Base-by-base conservation (phyloP, 2,113 vertebrate genomes). In the Paracanthobrama guichenoti region DNA sequence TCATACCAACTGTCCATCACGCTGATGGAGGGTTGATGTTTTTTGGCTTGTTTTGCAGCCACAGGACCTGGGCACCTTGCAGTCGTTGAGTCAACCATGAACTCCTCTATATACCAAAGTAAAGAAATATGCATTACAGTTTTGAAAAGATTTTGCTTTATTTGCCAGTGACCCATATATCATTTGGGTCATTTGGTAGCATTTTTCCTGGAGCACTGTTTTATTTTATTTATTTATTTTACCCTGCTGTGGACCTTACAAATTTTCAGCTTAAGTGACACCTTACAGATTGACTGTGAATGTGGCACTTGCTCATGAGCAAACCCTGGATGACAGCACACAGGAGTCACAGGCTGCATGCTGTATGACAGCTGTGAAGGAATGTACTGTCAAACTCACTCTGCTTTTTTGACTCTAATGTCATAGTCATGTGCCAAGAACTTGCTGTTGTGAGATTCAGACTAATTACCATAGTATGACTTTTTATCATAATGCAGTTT, bases 251-350 rank as follows among this genome's bases (percentile, higher is more conserved):
- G 28, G 73, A 53, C 26, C 4, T 35, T 31, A 55, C n/a, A 57
- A 57, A 77, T 55, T 14, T 24, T 57, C 53, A 60, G 26, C 22
- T 78, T 78, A 59, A 59, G 28, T 60, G 75, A 78, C 75, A 78
- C 75, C 12, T 24, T 78, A 77, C 53, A 55, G 31, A 59, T 59
- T 59, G 53, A 78, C 42, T 81, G 26, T 11, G 48, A 69, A 35
- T 42, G 48, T 57, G 46, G 16, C 13, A 6, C 53, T 35, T 8
- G 55, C 77, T 79, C 57, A 64, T 64, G 39, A 46, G 77, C 39
- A 67, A 81, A 81, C 11, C 59, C 39, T 2, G 44, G 18, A 53
- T 81, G 66, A 82, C 46, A 82, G 79, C 48, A 57, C 79, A 82
- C 79, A 42, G 46, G 31, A 81, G 64, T 42, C 64, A 55, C 28